A percentile compares a stretch with the other conserved stretches of the same genome.
phyloP scores from a whole-genome alignment of 2,113 vertebrate genomes.

The Hippopotamus amphibius region DNA sequence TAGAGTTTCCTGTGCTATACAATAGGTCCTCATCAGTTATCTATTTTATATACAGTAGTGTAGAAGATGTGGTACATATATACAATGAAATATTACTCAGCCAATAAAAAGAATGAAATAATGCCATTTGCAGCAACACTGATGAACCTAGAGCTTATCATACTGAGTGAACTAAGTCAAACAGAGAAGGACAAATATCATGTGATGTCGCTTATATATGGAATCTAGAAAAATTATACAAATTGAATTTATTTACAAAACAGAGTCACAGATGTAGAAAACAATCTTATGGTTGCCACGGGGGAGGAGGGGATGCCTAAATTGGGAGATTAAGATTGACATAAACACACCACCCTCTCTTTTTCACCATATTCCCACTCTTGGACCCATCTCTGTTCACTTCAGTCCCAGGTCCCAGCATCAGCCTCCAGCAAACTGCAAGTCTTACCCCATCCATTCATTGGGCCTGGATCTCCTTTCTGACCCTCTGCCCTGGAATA shows the following conservation, averaged over 20 bases:
- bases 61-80: neutral
- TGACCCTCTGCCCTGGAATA: neutral
- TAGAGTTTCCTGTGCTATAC: neutral
- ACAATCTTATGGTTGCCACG: neutral
- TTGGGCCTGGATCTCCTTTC: neutral
- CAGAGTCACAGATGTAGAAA: neutral
- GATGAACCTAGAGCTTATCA: neutral
- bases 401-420: too few species aligned
- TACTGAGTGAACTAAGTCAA: neutral
- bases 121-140: neutral
- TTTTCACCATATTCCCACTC: neutral
- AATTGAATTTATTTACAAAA: neutral
- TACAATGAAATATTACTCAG: neutral
- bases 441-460: neutral
- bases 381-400: neutral
- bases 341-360: neutral
- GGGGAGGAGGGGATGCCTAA: fast-evolving
- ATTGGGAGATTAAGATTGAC: neutral
- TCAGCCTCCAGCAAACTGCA: neutral
- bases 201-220: neutral
- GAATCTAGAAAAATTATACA: neutral
- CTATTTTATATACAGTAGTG: neutral
- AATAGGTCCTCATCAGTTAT: neutral
- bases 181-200: neutral
- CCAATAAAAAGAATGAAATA: neutral